A percentile compares a stretch with the other conserved stretches of the same genome.
phyloP scores from a whole-genome alignment of 2,113 vertebrate genomes.

The Mesocricetus auratus region DNA sequence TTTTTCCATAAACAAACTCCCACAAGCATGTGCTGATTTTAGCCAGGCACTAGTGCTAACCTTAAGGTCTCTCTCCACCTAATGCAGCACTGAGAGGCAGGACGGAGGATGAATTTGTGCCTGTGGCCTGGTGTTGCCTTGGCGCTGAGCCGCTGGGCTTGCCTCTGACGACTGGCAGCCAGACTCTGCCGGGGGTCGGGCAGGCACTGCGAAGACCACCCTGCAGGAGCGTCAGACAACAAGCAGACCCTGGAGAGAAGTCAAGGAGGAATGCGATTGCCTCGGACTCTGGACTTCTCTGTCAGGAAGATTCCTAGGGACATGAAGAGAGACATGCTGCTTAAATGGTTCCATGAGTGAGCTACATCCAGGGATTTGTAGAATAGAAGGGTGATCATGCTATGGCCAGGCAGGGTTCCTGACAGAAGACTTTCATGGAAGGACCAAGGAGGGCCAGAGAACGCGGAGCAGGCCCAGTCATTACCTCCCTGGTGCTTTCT shows the following conservation, averaged over 20 bases:
- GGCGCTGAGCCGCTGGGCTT: background rate
- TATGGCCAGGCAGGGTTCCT: conserved; percentile 66
- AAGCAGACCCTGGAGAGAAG: conserved; percentile 54
- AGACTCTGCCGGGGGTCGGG: too few species aligned
- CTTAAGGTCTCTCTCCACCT: background rate
- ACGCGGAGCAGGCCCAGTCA: conserved; percentile 67
- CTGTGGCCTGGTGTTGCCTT: background rate
- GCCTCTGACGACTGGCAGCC: background rate
- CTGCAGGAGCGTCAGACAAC: background rate
- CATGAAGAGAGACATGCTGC: conserved; percentile 68
- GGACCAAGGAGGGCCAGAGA: conserved; percentile 69
- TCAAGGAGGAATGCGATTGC: conserved; percentile 59
- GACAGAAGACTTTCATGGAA: conserved; percentile 74
- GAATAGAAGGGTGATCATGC: conserved; percentile 70
- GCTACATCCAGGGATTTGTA: conserved; percentile 71
- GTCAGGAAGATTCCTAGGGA: conserved; percentile 72
- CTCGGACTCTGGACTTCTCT: conserved; percentile 60
- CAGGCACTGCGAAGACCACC: background rate
- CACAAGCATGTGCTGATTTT: background rate
- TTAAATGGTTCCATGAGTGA: conserved; percentile 70
- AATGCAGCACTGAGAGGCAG: background rate
- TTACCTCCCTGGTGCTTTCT: conserved; percentile 79
- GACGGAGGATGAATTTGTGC: background rate
- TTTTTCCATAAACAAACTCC: background rate
- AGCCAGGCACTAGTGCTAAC: background rate